These are phyloP conservation scores for Agrenia bidenticulata DNA, from an alignment of 2,888 invertebrate species.

Conservation along the genomic window DNA sequence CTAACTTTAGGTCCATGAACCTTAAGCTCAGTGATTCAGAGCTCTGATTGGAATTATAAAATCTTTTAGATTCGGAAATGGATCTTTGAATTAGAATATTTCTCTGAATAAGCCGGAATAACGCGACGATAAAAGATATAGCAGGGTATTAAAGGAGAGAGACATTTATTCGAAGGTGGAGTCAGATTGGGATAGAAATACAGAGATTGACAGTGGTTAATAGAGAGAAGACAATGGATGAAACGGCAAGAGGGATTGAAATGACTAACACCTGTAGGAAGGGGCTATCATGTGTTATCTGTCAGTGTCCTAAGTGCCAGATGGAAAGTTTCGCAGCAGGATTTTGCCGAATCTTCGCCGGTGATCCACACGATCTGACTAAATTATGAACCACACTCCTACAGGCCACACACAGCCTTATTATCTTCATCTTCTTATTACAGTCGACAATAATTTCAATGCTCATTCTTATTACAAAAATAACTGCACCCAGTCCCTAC, in stretches of 20 bases:
- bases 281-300: conserved; percentile 48
- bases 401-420: conserved; percentile 49
- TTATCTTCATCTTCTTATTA: conserved; percentile 30
- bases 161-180: not conserved
- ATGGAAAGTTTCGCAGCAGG: conserved; percentile 52
- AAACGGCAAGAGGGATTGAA: conserved; percentile 30
- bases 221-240: conserved; percentile 18
- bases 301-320: conserved; percentile 47
- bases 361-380: conserved; percentile 53
- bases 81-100: no score
- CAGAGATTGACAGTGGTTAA: conserved; percentile 32
- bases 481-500: conserved; percentile 14
- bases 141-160: no score
- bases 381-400: conserved; percentile 51
- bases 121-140: no score
- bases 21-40: no score
- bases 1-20: no score
- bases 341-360: conserved; percentile 51
- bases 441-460: conserved; percentile 2
- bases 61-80: no score
- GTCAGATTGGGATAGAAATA: not conserved
- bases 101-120: not conserved
- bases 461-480: conserved; percentile 14
- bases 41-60: no score
- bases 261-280: conserved; percentile 40